Percentiles rank a stretch among this genome's conserved stretches.
Conservation (phyloP, 2,888 invertebrate genomes). For the Bruchidius siliquastri region DNA sequence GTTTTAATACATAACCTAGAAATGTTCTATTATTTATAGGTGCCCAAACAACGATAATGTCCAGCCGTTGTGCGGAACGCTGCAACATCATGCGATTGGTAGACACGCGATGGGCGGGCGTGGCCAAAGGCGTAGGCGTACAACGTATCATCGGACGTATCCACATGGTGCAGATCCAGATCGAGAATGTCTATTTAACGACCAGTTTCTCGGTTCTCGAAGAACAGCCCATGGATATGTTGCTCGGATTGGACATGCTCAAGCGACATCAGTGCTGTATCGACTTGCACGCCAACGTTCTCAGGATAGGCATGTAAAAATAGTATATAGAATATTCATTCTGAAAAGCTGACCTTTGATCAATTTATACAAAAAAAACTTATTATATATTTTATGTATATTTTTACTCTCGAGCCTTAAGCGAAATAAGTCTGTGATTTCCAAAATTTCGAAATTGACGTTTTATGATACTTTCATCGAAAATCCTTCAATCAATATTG, state of each 20-base stretch:
- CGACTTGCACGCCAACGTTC: conserved; percentile 81
- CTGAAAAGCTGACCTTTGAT: too few relatives aligned
- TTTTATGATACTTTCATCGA: too few relatives aligned
- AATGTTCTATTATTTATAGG: conserved; percentile 39
- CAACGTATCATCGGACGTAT: conserved; percentile 95
- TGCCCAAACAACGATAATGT: conserved; percentile 98
- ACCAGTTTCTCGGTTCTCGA: conserved; percentile 96
- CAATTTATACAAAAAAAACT: too few relatives aligned
- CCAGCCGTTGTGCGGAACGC: conserved; percentile 88
- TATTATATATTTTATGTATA: too few relatives aligned
- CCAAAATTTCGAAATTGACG: too few relatives aligned
- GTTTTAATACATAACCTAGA: too few relatives aligned
- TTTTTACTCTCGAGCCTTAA: too few relatives aligned
- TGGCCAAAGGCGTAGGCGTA: conserved; percentile 96
- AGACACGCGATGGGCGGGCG: conserved; percentile 91
- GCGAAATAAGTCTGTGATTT: too few relatives aligned
- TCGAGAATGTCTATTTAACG: conserved; percentile 87
- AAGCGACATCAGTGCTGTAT: conserved; percentile 96
- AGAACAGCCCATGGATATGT: conserved; percentile 97
- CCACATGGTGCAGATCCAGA: conserved; percentile 96
- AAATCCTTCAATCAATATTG: too few relatives aligned
- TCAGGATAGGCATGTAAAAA: conserved; percentile 57
- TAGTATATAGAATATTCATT: too few relatives aligned
- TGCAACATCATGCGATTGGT: conserved; percentile 88
- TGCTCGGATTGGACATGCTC: conserved; percentile 95